phyloP scores from a whole-genome alignment of 2,888 invertebrate species.

The Platycheirus rosarum region DNA sequence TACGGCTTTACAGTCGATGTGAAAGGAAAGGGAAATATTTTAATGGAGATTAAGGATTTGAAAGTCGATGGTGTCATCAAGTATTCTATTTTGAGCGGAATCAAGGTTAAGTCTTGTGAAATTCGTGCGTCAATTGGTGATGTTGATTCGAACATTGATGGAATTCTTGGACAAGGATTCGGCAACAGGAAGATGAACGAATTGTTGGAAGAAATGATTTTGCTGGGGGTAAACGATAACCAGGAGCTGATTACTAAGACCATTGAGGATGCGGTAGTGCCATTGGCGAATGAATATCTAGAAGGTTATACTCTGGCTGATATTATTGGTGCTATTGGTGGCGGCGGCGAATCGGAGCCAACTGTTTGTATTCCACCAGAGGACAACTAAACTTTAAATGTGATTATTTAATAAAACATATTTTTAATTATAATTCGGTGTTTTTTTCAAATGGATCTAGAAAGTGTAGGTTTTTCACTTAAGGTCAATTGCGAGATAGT shows the following conservation, averaged over 20 bases:
- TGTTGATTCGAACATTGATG: slow-evolving; percentile 78
- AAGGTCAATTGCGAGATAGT: too few relatives aligned
- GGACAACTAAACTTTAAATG: slow-evolving; percentile 20
- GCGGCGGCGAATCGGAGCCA: slow-evolving; percentile 47
- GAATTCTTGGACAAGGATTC: slow-evolving; percentile 76
- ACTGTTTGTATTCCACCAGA: slow-evolving; percentile 49
- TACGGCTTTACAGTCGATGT: slow-evolving; percentile 79
- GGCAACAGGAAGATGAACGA: slow-evolving; percentile 79
- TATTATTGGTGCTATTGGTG: slow-evolving; percentile 75
- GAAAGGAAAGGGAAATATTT: slow-evolving; percentile 78
- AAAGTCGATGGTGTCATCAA: slow-evolving; percentile 77
- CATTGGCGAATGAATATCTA: slow-evolving; percentile 76
- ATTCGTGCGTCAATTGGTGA: slow-evolving; percentile 76
- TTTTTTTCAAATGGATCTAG: too few relatives aligned
- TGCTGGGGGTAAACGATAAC: slow-evolving; percentile 78
- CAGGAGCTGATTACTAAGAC: slow-evolving; percentile 76
- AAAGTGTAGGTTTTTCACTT: too few relatives aligned
- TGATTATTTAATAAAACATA: neutral
- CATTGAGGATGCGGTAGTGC: slow-evolving; percentile 75
- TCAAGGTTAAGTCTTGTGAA: slow-evolving; percentile 77
- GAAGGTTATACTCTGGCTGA: slow-evolving; percentile 77
- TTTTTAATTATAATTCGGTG: neutral
- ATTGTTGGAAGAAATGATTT: slow-evolving; percentile 78
- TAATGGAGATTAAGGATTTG: slow-evolving; percentile 78
- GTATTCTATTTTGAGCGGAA: slow-evolving; percentile 77